These are phyloP conservation scores for Threskiornis aethiopicus DNA, from an alignment of 2,797 vertebrate genomes.

Conservation along the genomic window DNA sequence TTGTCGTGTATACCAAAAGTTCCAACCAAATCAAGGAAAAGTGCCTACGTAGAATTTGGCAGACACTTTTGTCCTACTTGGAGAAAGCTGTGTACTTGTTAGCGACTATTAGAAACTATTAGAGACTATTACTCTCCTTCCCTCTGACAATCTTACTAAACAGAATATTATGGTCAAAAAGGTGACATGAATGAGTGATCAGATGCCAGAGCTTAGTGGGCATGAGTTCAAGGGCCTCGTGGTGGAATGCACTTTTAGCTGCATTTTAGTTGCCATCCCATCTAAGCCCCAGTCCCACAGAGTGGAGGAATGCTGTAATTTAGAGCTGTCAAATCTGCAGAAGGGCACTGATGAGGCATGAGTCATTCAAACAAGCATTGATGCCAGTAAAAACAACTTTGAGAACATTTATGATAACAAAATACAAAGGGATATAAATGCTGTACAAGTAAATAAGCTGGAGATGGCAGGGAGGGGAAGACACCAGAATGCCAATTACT, in stretches of 20 bases:
- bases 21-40: not conserved
- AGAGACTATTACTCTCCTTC: not conserved
- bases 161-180: not conserved
- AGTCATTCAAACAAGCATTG: not conserved
- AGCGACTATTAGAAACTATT: not conserved
- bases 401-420: not conserved
- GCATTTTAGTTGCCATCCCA: not conserved
- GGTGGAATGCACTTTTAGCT: not conserved
- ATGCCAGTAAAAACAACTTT: not conserved
- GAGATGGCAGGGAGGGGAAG: not conserved
- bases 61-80: not conserved
- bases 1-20: not conserved
- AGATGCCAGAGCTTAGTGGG: not conserved
- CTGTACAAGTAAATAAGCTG: not conserved
- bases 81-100: not conserved
- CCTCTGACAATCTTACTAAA: not conserved
- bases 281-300: not conserved
- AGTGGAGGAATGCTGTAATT: not conserved
- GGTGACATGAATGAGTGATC: not conserved
- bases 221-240: not conserved
- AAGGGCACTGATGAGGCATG: not conserved
- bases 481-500: not conserved
- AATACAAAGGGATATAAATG: not conserved
- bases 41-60: not conserved
- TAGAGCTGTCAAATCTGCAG: not conserved